These are phyloP conservation scores for Pseudomyrmex gracilis DNA, from an alignment of 1,140 invertebrate species.

Conservation along the genomic window DNA sequence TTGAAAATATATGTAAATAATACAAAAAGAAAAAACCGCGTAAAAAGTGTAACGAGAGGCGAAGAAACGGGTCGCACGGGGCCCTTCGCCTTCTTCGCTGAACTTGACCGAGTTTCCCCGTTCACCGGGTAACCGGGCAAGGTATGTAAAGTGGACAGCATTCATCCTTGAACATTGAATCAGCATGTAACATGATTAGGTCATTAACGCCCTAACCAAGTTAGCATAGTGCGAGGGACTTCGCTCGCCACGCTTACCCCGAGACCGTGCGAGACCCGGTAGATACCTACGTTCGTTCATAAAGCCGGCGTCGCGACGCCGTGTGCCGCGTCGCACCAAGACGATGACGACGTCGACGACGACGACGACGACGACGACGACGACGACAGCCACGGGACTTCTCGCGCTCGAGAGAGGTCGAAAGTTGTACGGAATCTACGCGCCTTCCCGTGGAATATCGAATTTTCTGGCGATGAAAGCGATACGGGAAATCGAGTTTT, in stretches of 20 bases:
- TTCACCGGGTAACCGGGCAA: slow-evolving; percentile 82
- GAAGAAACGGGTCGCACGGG: slow-evolving; percentile 45
- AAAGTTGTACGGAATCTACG: slow-evolving; percentile 47
- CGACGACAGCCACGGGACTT: slow-evolving; percentile 17
- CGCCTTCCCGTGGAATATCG: slow-evolving; percentile 54
- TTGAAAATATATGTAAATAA: not conserved
- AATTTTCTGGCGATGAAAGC: slow-evolving; percentile 56
- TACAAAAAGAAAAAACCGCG: not conserved
- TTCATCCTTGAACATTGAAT: slow-evolving; percentile 86
- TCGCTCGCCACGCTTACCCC: slow-evolving; percentile 80
- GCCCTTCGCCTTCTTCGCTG: slow-evolving; percentile 70
- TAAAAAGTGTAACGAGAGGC: not conserved
- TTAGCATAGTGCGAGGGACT: slow-evolving; percentile 85
- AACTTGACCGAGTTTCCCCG: slow-evolving; percentile 85
- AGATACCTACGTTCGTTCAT: slow-evolving; percentile 78
- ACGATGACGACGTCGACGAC: slow-evolving; percentile 56
- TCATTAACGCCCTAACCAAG: slow-evolving; percentile 85
- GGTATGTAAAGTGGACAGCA: slow-evolving; percentile 85
- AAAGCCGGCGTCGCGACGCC: slow-evolving; percentile 68
- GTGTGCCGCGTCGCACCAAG: slow-evolving; percentile 7
- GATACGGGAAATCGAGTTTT: slow-evolving; percentile 59
- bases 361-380: slow-evolving; percentile 55
- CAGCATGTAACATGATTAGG: slow-evolving; percentile 86
- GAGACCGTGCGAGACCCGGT: slow-evolving; percentile 65
- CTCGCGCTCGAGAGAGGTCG: slow-evolving; percentile 43